Evolutionary conservation across 2,888 invertebrate genomes (phyloP).

Genomic region (Ectemnius continuus): DNA sequence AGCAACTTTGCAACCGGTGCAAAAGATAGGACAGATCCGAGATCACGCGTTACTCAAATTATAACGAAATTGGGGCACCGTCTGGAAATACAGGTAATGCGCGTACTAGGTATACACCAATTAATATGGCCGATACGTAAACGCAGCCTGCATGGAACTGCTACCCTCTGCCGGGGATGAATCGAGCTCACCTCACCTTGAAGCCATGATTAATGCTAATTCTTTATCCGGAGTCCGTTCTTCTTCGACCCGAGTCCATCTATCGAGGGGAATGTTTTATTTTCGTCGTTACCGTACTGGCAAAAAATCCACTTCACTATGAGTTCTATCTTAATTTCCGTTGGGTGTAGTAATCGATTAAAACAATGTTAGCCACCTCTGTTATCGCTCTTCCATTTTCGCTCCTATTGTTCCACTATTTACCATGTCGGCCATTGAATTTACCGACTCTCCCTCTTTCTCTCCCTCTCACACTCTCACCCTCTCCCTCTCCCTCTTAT

Average conservation of each 20-base stretch:
- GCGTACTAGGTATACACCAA: conserved; percentile 50
- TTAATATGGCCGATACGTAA: conserved; percentile 57
- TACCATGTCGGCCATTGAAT: neutral
- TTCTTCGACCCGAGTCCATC: no score
- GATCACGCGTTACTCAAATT: conserved; percentile 38
- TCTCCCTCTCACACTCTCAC: neutral
- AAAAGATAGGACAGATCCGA: neutral
- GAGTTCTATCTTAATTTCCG: no score
- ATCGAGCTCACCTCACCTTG: conserved; percentile 41
- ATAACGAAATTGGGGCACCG: conserved; percentile 56
- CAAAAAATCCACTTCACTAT: no score
- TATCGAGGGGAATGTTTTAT: no score
- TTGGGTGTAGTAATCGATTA: no score
- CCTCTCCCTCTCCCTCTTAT: neutral
- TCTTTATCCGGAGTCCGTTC: no score
- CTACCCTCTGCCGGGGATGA: conserved; percentile 50
- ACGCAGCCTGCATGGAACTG: conserved; percentile 50
- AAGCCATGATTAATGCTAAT: neutral
- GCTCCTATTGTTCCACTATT: no score
- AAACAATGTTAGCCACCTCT: no score
- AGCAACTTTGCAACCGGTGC: conserved; percentile 2
- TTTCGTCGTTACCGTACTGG: no score
- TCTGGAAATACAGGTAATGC: conserved; percentile 57
- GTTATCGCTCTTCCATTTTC: no score
- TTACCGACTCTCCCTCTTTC: no score